Evolutionary conservation across 2,797 vertebrate genomes (phyloP), one percentile per base, ranked within the genome.

Genomic region (Rhinella marina): DNA sequence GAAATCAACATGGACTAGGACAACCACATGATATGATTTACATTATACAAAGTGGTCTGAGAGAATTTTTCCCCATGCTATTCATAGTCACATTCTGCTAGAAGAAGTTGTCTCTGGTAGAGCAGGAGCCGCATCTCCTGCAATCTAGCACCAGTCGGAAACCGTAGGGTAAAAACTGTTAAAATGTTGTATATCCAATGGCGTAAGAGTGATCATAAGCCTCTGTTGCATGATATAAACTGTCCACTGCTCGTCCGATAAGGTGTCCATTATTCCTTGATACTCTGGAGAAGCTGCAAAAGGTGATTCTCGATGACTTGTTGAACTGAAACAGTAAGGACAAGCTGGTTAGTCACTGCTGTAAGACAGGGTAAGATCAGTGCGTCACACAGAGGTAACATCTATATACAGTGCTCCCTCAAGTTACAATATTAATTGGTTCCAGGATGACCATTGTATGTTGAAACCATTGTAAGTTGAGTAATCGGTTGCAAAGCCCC

Each of bases 231-330:
- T 27, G 77, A 84, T 41, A 90, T 85, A 87, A 87, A 85, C 66
- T 88, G 86, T 87, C 27, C 2, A 86, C 64, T 88, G 84, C 85
- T 85, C 87, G 50, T 90, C 80, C 86, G 84, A 6, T 62, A n/a
- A 75, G 7, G 13, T 79, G 61, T 25, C 17, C 64, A 9, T 95
- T 94, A 99, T 90, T 99, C 98, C 94, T 97, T 96, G 93, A 99
- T 97, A 84, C 95, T 98, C 91, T 99, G 98, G 91, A 99, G 96
- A 54, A 99, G 93, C 93, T 96, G 97, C 91, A 99, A 90, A 89
- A 99, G 93, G 91, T 99, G 98, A 48, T 96, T 96, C 91, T 99
- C 98, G 92, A 99, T 99, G 90, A 97, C 98, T 96, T 99, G 98
- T 95, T 99, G 98, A 93, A 99, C 98, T 99, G 87, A 90, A 93